These are phyloP conservation scores for Notodonta dromedarius DNA, from an alignment of 2,888 invertebrate genomes.

Conservation along the genomic window DNA sequence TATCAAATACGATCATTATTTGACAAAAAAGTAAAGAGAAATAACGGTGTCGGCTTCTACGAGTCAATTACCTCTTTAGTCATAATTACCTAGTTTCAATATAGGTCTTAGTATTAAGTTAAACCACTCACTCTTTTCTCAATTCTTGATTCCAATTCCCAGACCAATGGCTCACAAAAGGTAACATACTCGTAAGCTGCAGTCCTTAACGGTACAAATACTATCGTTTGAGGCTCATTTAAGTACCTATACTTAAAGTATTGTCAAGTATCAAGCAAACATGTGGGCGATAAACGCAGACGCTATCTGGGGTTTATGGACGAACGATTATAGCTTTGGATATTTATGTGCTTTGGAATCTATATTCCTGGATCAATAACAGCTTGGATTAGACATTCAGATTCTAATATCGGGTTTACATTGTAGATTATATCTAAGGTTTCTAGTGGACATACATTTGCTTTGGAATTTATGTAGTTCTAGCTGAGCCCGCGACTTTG, in stretches of 20 bases:
- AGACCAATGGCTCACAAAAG: background rate
- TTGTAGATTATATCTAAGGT: background rate
- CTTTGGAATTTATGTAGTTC: background rate
- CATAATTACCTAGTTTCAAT: too few species aligned
- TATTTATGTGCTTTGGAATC: background rate
- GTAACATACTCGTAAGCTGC: background rate
- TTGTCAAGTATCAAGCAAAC: background rate
- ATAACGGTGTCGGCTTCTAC: too few species aligned
- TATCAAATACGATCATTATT: too few species aligned
- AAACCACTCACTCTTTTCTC: background rate
- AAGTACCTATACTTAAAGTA: slow-evolving; percentile 1
- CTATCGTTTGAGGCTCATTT: background rate
- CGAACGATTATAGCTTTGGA: background rate
- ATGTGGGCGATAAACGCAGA: background rate
- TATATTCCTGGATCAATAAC: background rate
- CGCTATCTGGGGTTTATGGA: slow-evolving; percentile 1
- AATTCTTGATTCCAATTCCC: background rate
- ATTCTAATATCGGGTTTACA: too few species aligned
- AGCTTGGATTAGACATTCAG: background rate
- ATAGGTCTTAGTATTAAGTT: background rate
- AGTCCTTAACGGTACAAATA: background rate
- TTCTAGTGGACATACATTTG: background rate
- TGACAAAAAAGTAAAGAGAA: too few species aligned
- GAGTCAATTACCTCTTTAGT: too few species aligned
- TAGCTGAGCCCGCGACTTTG: too few species aligned